Evolutionary conservation across 2,888 invertebrate species (phyloP).

Genomic region (Dexiosoma caninum): DNA sequence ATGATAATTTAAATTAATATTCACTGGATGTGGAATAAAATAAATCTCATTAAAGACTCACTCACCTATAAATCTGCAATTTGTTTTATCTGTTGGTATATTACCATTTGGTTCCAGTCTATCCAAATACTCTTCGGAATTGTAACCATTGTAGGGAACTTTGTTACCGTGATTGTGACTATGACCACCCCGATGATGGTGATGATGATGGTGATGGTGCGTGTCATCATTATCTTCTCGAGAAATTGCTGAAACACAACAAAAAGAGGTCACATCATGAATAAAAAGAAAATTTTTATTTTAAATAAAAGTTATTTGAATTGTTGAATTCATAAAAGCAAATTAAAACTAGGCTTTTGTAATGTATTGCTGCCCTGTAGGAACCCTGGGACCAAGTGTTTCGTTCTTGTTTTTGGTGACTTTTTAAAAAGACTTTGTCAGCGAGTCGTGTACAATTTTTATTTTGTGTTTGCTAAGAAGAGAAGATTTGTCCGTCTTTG

Average conservation of each 20-base stretch:
- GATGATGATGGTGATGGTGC: slow-evolving; percentile 80
- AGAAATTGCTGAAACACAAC: slow-evolving; percentile 87
- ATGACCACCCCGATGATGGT: slow-evolving; percentile 78
- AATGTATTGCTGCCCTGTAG: background rate
- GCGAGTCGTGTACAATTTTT: too few species aligned
- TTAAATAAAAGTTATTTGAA: background rate
- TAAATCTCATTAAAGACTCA: slow-evolving; percentile 68
- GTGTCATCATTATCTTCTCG: slow-evolving; percentile 91
- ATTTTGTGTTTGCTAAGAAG: too few species aligned
- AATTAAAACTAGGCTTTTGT: background rate
- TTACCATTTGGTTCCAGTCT: slow-evolving; percentile 95
- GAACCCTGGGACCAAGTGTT: too few species aligned
- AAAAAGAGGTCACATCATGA: slow-evolving; percentile 58
- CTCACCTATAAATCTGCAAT: slow-evolving; percentile 83
- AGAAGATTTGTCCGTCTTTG: too few species aligned
- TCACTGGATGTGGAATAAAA: background rate
- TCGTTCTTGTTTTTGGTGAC: too few species aligned
- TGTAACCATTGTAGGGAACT: slow-evolving; percentile 93
- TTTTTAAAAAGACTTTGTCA: too few species aligned
- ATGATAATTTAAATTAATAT: background rate
- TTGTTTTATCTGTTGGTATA: slow-evolving; percentile 91
- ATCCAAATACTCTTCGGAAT: slow-evolving; percentile 94
- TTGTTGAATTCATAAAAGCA: slow-evolving; percentile 1
- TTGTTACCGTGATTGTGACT: slow-evolving; percentile 82
- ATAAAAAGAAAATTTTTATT: background rate